Conservation (phyloP, 2,888 invertebrate genomes). For the Tenthredo livida region DNA sequence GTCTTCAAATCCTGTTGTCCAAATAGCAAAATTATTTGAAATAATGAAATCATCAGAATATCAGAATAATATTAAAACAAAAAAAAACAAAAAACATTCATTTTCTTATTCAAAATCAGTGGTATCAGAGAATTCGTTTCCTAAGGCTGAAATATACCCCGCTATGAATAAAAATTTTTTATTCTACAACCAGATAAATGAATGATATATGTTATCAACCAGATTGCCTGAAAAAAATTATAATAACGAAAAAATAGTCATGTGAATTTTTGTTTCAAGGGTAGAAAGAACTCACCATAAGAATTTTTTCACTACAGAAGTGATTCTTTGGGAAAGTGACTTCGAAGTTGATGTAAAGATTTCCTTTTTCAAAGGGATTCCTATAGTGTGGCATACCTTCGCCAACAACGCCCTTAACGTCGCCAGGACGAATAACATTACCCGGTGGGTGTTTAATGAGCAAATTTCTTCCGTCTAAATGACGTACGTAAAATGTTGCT, state of each 20-base stretch:
- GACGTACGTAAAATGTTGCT: slow-evolving; percentile 90
- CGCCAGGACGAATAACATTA: slow-evolving; percentile 91
- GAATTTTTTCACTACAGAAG: slow-evolving; percentile 81
- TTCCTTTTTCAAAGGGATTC: slow-evolving; percentile 92
- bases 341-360: slow-evolving; percentile 92
- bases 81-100: background rate
- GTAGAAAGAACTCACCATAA: slow-evolving; percentile 75
- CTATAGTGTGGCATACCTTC: slow-evolving; percentile 96
- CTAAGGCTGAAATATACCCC: background rate
- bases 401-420: slow-evolving; percentile 87
- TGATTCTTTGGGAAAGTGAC: slow-evolving; percentile 91
- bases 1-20: slow-evolving; percentile 31
- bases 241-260: no score
- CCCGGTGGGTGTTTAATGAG: slow-evolving; percentile 89
- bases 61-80: background rate
- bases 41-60: background rate
- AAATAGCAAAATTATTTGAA: background rate
- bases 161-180: no score
- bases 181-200: no score
- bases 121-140: no score
- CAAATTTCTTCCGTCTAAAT: slow-evolving; percentile 93
- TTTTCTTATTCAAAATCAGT: no score
- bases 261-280: background rate
- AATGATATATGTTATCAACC: no score
- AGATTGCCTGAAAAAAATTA: background rate